phyloP scores from a whole-genome alignment of 30 jellyfish, hydroid and myxozoan species.

The Turritopsis dohrnii region DNA sequence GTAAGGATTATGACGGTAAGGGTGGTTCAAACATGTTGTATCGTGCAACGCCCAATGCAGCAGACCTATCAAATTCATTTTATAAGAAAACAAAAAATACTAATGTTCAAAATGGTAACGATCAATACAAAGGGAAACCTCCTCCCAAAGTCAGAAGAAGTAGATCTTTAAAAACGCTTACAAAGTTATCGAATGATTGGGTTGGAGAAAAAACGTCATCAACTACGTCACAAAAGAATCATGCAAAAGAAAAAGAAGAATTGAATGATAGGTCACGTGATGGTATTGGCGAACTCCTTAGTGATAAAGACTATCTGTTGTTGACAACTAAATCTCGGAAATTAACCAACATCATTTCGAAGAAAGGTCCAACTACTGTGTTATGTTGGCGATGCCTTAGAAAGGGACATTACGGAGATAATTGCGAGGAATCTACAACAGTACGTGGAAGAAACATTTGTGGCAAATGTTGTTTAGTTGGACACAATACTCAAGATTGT shows the following conservation, averaged over 20 bases:
- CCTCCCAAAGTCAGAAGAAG: background rate
- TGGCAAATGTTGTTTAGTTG: background rate
- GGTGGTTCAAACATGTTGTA: too few species aligned
- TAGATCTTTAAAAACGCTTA: background rate
- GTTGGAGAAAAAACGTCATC: too few species aligned
- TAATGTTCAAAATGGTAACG: background rate
- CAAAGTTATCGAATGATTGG: too few species aligned
- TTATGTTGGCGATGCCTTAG: background rate
- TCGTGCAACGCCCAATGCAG: background rate
- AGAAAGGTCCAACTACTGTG: background rate
- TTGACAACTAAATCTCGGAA: background rate
- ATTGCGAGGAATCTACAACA: background rate
- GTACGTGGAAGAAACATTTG: constrained; percentile 9
- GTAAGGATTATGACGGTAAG: background rate
- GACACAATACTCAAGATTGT: background rate
- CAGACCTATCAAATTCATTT: background rate
- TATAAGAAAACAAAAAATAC: background rate
- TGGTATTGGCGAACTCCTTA: too few species aligned
- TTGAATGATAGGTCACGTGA: too few species aligned
- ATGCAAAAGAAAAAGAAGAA: too few species aligned
- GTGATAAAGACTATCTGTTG: background rate
- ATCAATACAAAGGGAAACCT: background rate
- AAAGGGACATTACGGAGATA: background rate
- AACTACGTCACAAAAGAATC: too few species aligned
- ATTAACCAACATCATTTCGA: background rate